These are phyloP conservation scores for Mystacornis crossleyi DNA, from an alignment of 2,113 vertebrate genomes.

Conservation along the genomic window DNA sequence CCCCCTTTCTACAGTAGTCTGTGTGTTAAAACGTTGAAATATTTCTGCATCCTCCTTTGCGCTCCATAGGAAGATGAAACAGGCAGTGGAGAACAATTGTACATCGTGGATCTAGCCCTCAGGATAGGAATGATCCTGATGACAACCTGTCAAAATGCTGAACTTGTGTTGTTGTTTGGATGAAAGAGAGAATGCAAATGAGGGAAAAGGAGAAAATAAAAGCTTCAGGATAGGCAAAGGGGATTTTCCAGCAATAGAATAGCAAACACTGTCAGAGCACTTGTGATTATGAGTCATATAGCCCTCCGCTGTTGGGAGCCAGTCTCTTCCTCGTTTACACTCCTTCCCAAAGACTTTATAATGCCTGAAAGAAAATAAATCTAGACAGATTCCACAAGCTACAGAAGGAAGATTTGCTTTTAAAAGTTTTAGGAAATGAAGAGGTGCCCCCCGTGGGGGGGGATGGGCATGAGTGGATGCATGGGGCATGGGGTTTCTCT, in stretches of 20 bases:
- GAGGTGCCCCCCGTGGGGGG: no score
- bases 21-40: neutral
- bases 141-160: slow-evolving; percentile 30
- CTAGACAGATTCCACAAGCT: neutral
- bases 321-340: neutral
- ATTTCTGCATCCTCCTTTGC: neutral
- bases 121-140: slow-evolving; percentile 29
- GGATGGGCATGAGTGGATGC: no score
- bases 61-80: slow-evolving; percentile 12
- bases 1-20: neutral
- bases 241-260: neutral
- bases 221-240: neutral
- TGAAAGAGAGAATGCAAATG: slow-evolving; percentile 60
- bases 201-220: slow-evolving; percentile 22
- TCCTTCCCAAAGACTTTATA: neutral
- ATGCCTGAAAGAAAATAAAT: neutral
- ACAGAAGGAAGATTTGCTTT: neutral
- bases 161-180: neutral
- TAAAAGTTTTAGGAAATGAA: neutral
- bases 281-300: slow-evolving; percentile 1
- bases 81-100: neutral
- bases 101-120: neutral
- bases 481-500: no score
- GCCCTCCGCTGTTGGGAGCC: neutral
- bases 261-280: neutral